phyloP scores from a whole-genome alignment of 2,888 invertebrate genomes.

The Steinernema scapterisci region DNA sequence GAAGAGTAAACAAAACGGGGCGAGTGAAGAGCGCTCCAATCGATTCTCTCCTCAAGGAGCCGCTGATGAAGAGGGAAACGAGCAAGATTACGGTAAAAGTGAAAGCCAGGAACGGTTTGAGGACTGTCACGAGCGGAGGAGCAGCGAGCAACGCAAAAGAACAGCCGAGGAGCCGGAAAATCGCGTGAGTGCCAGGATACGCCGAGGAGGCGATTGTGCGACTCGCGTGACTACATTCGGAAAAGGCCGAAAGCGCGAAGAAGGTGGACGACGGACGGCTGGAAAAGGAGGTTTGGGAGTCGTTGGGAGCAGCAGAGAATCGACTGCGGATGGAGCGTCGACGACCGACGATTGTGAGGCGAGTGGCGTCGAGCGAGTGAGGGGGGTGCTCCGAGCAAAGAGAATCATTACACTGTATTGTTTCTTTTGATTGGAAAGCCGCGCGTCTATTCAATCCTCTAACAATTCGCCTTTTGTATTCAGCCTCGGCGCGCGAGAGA shows the following conservation, averaged over 20 bases:
- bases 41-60: not conserved
- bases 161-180: not conserved
- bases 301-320: not conserved
- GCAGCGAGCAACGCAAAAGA: too few species aligned
- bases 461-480: slow-evolving; percentile 33
- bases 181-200: slow-evolving; percentile 10
- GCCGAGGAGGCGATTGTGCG: not conserved
- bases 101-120: not conserved
- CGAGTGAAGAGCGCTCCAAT: slow-evolving; percentile 12
- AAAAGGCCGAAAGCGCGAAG: not conserved
- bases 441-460: slow-evolving; percentile 46
- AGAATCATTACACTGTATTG: slow-evolving; percentile 59
- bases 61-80: not conserved
- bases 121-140: not conserved
- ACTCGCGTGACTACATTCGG: slow-evolving; percentile 19
- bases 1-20: slow-evolving; percentile 24
- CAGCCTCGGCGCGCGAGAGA: slow-evolving; percentile 29
- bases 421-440: slow-evolving; percentile 55
- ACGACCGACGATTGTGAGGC: slow-evolving; percentile 9
- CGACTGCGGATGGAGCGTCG: slow-evolving; percentile 1
- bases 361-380: slow-evolving; percentile 27
- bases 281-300: not conserved
- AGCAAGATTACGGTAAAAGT: not conserved
- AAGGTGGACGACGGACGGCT: slow-evolving; percentile 6
- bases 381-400: slow-evolving; percentile 26